Percentiles rank a stretch among this genome's conserved stretches.
Evolutionary conservation across 1,140 invertebrate genomes (phyloP).

Genomic region (Spodoptera litura): DNA sequence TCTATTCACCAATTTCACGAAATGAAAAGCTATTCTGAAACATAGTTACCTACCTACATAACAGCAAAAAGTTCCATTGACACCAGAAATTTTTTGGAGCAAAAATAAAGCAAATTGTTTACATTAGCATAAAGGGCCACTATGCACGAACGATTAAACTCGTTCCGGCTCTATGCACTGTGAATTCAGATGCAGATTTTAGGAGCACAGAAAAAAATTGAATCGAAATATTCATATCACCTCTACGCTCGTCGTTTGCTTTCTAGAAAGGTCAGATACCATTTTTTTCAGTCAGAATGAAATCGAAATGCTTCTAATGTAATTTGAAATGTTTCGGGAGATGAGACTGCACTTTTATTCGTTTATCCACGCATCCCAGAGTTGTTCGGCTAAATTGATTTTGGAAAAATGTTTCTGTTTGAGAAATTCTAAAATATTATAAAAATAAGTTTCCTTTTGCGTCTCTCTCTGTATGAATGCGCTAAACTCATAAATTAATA

Average conservation of each 20-base stretch:
- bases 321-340: not conserved
- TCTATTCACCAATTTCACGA: no score
- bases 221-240: not conserved
- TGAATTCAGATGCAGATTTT: constrained; percentile 20
- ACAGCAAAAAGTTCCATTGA: no score
- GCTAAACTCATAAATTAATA: no score
- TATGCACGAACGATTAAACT: constrained; percentile 12
- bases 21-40: no score
- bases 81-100: no score
- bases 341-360: not conserved
- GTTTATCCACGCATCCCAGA: not conserved
- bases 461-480: no score
- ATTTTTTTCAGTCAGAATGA: not conserved
- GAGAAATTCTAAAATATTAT: not conserved
- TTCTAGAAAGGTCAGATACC: not conserved
- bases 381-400: no score
- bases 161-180: not conserved
- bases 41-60: no score
- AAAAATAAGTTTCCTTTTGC: no score
- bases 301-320: not conserved
- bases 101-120: not conserved
- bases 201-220: not conserved
- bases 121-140: not conserved
- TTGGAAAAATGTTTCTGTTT: no score
- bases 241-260: not conserved